phyloP scores from a whole-genome alignment of 2,113 vertebrate species.

The Dipodomys stephensi region DNA sequence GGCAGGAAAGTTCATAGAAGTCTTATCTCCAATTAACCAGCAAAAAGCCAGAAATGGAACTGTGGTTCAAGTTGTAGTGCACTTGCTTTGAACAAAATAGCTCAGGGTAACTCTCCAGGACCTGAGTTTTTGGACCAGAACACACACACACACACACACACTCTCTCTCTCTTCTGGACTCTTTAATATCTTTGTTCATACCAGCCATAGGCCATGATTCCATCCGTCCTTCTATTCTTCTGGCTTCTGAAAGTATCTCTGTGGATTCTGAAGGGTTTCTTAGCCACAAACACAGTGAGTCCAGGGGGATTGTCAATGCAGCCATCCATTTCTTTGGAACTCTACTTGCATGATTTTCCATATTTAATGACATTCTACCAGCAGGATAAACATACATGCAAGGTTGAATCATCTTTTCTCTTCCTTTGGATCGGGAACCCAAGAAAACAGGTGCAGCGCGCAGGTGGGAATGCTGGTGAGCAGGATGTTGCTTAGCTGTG shows the following conservation, averaged over 20 bases:
- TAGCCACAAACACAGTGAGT: conserved; percentile 9
- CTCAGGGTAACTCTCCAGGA: no score
- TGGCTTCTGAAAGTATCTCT: conserved; percentile 25
- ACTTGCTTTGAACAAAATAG: no score
- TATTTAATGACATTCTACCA: conserved; percentile 80
- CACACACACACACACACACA: no score
- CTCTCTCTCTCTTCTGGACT: conserved; percentile 11
- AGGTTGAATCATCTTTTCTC: conserved; percentile 79
- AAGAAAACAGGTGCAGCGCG: conserved; percentile 78
- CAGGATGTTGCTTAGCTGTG: conserved; percentile 63
- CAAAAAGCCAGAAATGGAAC: no score
- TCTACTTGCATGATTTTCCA: conserved; percentile 77
- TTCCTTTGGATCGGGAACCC: conserved; percentile 74
- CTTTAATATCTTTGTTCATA: neutral
- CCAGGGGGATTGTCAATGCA: conserved; percentile 34
- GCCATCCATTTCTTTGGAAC: conserved; percentile 69
- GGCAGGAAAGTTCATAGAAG: no score
- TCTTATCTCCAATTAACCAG: no score
- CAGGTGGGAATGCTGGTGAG: conserved; percentile 76
- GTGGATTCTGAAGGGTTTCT: neutral
- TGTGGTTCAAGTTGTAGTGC: no score
- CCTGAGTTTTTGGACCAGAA: no score
- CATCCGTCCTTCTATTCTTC: neutral
- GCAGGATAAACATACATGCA: conserved; percentile 79
- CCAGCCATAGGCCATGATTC: neutral